These are phyloP conservation scores for Macquaria ambigua DNA, from an alignment of 2,113 vertebrate species.

Conservation along the genomic window DNA sequence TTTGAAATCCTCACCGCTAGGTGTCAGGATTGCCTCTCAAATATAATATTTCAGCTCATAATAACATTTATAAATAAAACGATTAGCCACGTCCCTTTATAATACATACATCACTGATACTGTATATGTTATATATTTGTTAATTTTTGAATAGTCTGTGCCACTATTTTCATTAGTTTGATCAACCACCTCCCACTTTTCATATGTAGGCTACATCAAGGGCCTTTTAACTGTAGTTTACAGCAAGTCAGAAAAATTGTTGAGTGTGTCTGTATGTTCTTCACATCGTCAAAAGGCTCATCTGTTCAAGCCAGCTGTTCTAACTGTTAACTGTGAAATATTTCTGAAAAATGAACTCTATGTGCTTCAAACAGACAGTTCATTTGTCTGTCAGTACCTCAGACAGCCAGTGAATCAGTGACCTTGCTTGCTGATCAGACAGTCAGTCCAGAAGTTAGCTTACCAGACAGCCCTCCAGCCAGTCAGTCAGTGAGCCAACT, in stretches of 20 bases:
- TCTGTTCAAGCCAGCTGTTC: not conserved
- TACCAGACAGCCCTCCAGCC: conserved; percentile 15
- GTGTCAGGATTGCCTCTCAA: conserved; percentile 36
- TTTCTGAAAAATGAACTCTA: not conserved
- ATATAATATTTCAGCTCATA: not conserved
- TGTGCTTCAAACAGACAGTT: not conserved
- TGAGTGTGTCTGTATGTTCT: not conserved
- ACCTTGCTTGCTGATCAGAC: not conserved
- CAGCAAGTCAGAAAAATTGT: not conserved
- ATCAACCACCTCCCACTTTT: not conserved
- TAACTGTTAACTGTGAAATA: not conserved
- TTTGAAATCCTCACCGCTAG: conserved; percentile 26
- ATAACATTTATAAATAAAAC: not conserved
- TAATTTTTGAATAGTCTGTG: not conserved
- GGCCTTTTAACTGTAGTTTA: not conserved
- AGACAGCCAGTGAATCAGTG: conserved; percentile 8
- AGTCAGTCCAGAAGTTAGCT: conserved; percentile 21
- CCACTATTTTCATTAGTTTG: not conserved
- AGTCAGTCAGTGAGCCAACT: conserved; percentile 20
- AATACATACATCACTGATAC: not conserved
- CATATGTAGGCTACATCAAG: not conserved
- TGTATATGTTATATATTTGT: not conserved
- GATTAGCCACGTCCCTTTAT: not conserved
- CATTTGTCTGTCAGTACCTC: not conserved
- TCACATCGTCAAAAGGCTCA: not conserved